Conservation (phyloP, 2,113 vertebrate species). For the Pardalotus punctatus region DNA sequence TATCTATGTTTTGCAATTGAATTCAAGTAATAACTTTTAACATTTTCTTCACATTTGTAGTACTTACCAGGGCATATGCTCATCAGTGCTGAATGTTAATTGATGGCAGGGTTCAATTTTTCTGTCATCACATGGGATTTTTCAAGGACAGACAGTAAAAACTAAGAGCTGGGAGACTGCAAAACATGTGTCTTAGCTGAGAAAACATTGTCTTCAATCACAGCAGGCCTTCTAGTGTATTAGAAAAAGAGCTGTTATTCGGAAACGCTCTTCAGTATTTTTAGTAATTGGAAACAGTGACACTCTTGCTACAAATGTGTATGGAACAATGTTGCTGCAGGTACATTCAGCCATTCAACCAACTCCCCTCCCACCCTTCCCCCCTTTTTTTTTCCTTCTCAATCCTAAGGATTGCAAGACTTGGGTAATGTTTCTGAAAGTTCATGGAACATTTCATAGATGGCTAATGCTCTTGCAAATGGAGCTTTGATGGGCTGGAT, state of each 20-base stretch:
- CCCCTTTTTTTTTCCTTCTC: neutral
- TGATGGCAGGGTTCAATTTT: constrained; percentile 39
- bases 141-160: neutral
- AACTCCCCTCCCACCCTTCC: neutral
- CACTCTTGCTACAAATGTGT: neutral
- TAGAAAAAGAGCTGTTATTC: neutral
- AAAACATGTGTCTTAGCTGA: neutral
- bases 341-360: neutral
- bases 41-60: neutral
- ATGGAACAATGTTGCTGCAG: neutral
- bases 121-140: neutral
- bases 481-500: neutral
- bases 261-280: neutral
- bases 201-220: neutral
- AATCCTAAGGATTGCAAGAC: neutral
- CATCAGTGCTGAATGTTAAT: neutral
- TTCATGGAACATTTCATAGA: neutral
- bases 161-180: neutral
- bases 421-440: neutral
- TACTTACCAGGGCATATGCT: neutral
- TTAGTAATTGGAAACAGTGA: neutral
- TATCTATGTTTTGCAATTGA: neutral
- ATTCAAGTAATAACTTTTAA: neutral
- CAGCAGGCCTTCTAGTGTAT: neutral
- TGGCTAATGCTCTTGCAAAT: neutral